These are phyloP conservation scores for Brenthis daphne DNA, from an alignment of 2,888 invertebrate genomes.

Conservation along the genomic window DNA sequence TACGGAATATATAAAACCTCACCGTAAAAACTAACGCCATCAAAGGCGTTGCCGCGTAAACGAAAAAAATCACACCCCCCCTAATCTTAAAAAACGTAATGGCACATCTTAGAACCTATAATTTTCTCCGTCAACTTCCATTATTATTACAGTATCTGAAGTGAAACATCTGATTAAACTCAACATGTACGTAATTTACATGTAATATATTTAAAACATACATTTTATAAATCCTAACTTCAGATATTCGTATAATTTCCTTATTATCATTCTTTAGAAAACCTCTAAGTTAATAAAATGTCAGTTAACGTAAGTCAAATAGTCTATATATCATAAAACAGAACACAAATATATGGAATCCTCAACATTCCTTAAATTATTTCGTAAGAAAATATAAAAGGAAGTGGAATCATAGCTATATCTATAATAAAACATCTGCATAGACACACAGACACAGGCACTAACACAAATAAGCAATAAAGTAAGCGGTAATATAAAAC, in stretches of 20 bases:
- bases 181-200: too few species aligned
- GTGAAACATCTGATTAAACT: too few species aligned
- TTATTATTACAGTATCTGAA: too few species aligned
- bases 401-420: conserved; percentile 37
- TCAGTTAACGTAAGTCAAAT: too few species aligned
- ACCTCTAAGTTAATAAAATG: too few species aligned
- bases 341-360: too few species aligned
- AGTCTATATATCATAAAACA: too few species aligned
- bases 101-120: conserved; percentile 45
- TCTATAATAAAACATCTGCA: conserved; percentile 69
- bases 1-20: conserved; percentile 33
- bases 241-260: too few species aligned
- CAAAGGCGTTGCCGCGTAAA: conserved; percentile 22
- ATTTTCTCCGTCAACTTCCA: too few species aligned
- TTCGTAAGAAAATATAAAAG: conserved; percentile 39
- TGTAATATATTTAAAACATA: too few species aligned
- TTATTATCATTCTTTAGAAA: too few species aligned
- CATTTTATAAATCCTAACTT: too few species aligned
- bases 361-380: neutral
- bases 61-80: conserved; percentile 35
- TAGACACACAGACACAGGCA: conserved; percentile 64
- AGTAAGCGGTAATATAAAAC: conserved; percentile 82
- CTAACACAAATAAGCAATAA: conserved; percentile 80
- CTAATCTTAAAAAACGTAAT: conserved; percentile 47
- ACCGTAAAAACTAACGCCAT: conserved; percentile 37